Percentiles rank a stretch among this genome's conserved stretches.
Evolutionary conservation across 2,888 invertebrate species (phyloP).

Genomic region (Mythimna ferrago): DNA sequence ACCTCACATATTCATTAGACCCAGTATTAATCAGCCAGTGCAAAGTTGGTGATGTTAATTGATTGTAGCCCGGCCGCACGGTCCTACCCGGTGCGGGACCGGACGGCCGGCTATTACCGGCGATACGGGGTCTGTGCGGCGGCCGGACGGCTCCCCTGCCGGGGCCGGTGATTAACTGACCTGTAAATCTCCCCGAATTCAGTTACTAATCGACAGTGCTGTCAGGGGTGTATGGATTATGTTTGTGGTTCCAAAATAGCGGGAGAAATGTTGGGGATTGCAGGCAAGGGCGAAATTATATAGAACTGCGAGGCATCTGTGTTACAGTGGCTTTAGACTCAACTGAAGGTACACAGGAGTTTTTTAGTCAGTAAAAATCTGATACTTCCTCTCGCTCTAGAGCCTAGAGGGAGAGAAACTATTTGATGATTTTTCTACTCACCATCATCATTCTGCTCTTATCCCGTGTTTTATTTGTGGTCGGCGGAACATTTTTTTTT

Average conservation of each 20-base stretch:
- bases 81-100: slow-evolving; percentile 11
- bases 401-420: too few species aligned
- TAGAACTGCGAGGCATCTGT: too few species aligned
- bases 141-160: slow-evolving; percentile 71
- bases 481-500: too few species aligned
- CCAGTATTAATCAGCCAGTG: slow-evolving; percentile 53
- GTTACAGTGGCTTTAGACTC: too few species aligned
- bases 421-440: too few species aligned
- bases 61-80: slow-evolving; percentile 70
- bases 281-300: background rate
- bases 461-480: too few species aligned
- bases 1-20: slow-evolving; percentile 31
- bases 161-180: slow-evolving; percentile 78
- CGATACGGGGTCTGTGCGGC: slow-evolving; percentile 67
- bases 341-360: too few species aligned
- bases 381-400: too few species aligned
- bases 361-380: too few species aligned
- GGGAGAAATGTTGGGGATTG: background rate
- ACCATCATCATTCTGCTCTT: too few species aligned
- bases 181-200: slow-evolving; percentile 67
- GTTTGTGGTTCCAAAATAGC: background rate
- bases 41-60: slow-evolving; percentile 71
- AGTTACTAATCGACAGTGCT: slow-evolving; percentile 62
- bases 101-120: slow-evolving; percentile 43
- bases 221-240: slow-evolving; percentile 11